Conservation (phyloP, 2,797 vertebrate species). For the Coilia nasus region DNA sequence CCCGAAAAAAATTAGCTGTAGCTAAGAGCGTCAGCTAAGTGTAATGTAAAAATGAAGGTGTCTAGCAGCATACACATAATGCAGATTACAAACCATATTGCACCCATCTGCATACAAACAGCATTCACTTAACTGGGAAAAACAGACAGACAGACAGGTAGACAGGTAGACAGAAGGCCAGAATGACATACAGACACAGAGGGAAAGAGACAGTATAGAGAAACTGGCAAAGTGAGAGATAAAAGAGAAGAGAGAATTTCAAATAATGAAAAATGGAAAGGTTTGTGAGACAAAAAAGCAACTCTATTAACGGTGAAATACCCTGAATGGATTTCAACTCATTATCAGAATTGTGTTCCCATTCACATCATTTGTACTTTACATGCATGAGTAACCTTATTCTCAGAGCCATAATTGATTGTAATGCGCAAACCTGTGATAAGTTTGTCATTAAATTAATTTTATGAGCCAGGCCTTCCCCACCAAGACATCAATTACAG, state of each 20-base stretch:
- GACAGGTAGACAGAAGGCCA: neutral
- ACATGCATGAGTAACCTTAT: conserved; percentile 12
- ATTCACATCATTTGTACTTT: conserved; percentile 7
- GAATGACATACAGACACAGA: neutral
- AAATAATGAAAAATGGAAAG: neutral
- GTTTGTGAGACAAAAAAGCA: neutral
- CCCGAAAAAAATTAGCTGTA: no score
- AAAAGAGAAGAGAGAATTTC: no score
- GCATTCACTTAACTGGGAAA: no score
- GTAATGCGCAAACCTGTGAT: conserved; percentile 17
- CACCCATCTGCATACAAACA: no score
- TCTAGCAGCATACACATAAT: no score
- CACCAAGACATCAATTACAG: conserved; percentile 14
- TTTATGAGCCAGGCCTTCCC: neutral
- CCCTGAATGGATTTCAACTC: neutral
- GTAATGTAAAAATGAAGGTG: no score
- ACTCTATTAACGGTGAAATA: neutral
- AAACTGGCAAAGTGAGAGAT: no score
- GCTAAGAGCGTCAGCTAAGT: no score
- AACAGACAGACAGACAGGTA: neutral
- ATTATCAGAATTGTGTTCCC: neutral
- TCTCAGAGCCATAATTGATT: conserved; percentile 8
- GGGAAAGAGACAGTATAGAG: neutral
- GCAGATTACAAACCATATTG: no score
- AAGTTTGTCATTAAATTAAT: conserved; percentile 20